phyloP scores from a whole-genome alignment of 2,888 invertebrate genomes.

The Luffia ferchaultella region DNA sequence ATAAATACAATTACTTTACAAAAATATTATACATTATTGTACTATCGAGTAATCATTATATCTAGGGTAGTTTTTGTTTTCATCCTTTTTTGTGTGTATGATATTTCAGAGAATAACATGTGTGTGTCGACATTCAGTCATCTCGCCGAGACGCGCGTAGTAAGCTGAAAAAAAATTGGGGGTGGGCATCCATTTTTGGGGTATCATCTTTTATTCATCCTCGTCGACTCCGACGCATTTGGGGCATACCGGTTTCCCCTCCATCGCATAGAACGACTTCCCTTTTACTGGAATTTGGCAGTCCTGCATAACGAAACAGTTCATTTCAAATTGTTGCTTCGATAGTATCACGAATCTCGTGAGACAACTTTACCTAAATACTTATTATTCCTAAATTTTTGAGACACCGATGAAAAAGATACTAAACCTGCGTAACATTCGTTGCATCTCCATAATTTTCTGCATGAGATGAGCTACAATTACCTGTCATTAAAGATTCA shows the following conservation, averaged over 20 bases:
- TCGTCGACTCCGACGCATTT: constrained; percentile 92
- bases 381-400: too few species aligned
- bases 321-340: constrained; percentile 21
- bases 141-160: constrained; percentile 41
- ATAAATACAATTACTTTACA: constrained; percentile 54
- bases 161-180: constrained; percentile 59
- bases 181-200: constrained; percentile 46
- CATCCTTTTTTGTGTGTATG: not conserved
- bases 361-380: not conserved
- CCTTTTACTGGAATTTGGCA: constrained; percentile 93
- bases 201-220: constrained; percentile 68
- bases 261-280: constrained; percentile 97
- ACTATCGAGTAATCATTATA: constrained; percentile 26
- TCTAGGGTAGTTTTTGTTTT: not conserved
- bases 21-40: constrained; percentile 57
- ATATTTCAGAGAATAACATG: constrained; percentile 5
- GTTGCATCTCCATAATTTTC: constrained; percentile 1
- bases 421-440: constrained; percentile 39
- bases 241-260: constrained; percentile 95
- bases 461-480: too few species aligned
- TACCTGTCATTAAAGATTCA: not conserved
- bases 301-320: constrained; percentile 72
- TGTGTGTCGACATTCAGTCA: constrained; percentile 16
- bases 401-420: constrained; percentile 11
- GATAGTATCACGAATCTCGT: too few species aligned